Evolutionary conservation across 2,113 vertebrate species (phyloP).

Genomic region (Rafetus swinhoei): DNA sequence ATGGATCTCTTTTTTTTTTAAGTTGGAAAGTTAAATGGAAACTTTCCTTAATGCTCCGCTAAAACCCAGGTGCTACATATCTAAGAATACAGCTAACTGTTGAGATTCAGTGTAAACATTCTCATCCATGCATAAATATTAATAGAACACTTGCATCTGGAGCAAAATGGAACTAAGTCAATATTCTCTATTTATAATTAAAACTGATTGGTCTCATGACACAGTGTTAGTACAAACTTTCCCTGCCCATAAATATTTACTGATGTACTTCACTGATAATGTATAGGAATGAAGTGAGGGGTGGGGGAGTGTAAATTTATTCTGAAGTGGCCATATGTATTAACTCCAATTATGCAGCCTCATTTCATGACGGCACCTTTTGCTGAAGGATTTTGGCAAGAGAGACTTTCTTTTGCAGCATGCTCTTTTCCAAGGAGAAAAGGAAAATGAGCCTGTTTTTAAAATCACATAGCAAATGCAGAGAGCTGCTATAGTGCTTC

Average conservation of each 20-base stretch:
- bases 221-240: constrained; percentile 76
- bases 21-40: constrained; percentile 16
- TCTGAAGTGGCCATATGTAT: neutral
- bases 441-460: neutral
- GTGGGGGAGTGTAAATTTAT: neutral
- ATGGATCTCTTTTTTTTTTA: neutral
- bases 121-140: constrained; percentile 81
- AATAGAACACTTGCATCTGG: constrained; percentile 70
- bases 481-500: neutral
- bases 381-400: neutral
- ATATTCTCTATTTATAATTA: constrained; percentile 59
- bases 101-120: constrained; percentile 75
- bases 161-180: constrained; percentile 56
- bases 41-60: constrained; percentile 20
- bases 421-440: neutral
- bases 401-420: neutral
- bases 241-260: constrained; percentile 75
- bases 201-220: constrained; percentile 76
- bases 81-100: constrained; percentile 64
- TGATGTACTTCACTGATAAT: constrained; percentile 54
- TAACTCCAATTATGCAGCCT: neutral
- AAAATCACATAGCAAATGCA: neutral
- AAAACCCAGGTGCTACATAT: constrained; percentile 72
- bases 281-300: constrained; percentile 60
- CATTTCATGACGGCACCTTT: neutral